These are phyloP conservation scores for Thomomys bottae DNA, from an alignment of 2,113 vertebrate species.

Conservation along the genomic window DNA sequence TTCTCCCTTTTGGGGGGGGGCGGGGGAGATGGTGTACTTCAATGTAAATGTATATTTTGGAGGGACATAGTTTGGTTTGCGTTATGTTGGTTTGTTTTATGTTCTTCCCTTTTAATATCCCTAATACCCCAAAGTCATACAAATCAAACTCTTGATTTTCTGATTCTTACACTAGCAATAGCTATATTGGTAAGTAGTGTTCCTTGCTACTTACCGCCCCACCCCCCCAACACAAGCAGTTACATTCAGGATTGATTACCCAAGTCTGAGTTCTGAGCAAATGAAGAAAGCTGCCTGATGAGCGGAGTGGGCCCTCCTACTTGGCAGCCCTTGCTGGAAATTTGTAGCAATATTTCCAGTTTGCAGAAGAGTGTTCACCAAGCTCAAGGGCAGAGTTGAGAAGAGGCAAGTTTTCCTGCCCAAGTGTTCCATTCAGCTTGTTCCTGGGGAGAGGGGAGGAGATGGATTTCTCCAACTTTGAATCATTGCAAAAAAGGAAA, in stretches of 20 bases:
- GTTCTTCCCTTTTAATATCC: conserved; percentile 11
- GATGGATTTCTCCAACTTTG: background rate
- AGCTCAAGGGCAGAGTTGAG: conserved; percentile 5
- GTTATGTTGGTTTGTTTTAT: background rate
- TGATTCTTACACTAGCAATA: background rate
- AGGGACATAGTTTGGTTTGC: no score
- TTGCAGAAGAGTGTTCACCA: background rate
- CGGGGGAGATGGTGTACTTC: no score
- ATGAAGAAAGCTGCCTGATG: background rate
- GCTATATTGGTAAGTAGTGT: background rate
- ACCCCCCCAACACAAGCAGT: background rate
- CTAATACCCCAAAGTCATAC: background rate
- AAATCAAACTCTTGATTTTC: background rate
- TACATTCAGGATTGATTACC: conserved; percentile 15
- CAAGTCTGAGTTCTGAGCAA: background rate
- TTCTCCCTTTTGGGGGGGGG: background rate
- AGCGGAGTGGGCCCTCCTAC: background rate
- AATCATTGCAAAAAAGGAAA: background rate
- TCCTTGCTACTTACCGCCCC: background rate
- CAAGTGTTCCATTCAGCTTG: background rate
- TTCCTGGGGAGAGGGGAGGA: background rate
- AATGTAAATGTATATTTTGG: background rate
- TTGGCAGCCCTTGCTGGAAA: conserved; percentile 32
- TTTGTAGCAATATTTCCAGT: background rate
- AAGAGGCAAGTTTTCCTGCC: background rate